Evolutionary conservation across 2,113 vertebrate species (phyloP).

Genomic region (Xyliphius kryptos): DNA sequence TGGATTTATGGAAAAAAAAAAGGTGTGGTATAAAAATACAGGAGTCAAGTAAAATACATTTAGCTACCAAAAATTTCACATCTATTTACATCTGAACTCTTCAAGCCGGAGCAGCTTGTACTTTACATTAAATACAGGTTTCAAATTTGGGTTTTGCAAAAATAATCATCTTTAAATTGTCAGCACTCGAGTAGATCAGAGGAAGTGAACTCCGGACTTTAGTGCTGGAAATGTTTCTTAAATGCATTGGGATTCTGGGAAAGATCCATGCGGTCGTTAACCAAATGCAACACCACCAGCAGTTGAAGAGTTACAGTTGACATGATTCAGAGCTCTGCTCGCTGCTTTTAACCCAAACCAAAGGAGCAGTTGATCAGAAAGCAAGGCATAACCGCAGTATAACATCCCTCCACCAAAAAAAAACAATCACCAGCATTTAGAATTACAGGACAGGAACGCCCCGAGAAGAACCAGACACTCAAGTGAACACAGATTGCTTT

Average conservation of each 20-base stretch:
- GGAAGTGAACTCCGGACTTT: no score
- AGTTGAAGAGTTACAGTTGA: slow-evolving; percentile 52
- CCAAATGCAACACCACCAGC: slow-evolving; percentile 40
- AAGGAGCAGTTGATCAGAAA: slow-evolving; percentile 22
- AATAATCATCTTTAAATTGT: slow-evolving; percentile 28
- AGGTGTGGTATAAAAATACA: slow-evolving; percentile 47
- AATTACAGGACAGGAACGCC: no score
- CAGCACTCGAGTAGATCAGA: no score
- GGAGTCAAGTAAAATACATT: no score
- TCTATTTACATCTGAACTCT: slow-evolving; percentile 80
- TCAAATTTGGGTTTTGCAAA: slow-evolving; percentile 37
- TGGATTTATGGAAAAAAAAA: slow-evolving; percentile 46
- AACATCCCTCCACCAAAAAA: slow-evolving; percentile 45
- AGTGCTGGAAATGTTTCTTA: no score
- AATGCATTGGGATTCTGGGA: slow-evolving; percentile 16
- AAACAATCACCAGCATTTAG: no score
- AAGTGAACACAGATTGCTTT: no score
- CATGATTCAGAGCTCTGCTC: slow-evolving; percentile 38
- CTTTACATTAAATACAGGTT: slow-evolving; percentile 61
- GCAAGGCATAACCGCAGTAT: slow-evolving; percentile 19
- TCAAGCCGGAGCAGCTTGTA: slow-evolving; percentile 74
- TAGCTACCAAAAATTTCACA: slow-evolving; percentile 84
- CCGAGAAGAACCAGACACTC: no score
- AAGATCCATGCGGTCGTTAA: neutral
- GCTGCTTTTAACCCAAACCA: slow-evolving; percentile 25